Percentiles rank a stretch among this genome's conserved stretches.
Evolutionary conservation across 2,113 vertebrate species (phyloP).

Genomic region (Trachemys scripta): DNA sequence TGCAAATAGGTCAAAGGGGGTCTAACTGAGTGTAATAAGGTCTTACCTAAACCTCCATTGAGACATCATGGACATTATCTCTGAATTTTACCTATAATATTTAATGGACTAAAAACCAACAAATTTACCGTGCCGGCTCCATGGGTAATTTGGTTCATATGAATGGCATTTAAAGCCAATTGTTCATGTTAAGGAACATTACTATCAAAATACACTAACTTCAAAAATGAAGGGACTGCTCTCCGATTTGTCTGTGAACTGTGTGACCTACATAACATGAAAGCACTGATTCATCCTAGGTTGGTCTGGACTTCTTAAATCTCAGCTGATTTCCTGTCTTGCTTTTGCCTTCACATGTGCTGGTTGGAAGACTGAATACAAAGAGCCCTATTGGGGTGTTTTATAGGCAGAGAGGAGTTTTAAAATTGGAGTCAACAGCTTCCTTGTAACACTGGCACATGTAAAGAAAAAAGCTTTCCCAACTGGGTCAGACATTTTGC

Average conservation of each 20-base stretch:
- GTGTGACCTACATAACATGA: neutral
- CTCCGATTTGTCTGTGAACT: neutral
- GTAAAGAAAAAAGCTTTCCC: neutral
- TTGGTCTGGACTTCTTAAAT: neutral
- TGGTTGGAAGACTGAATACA: neutral
- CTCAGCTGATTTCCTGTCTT: neutral
- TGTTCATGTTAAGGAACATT: neutral
- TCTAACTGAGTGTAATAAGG: neutral
- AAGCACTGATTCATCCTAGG: slow-evolving; percentile 14
- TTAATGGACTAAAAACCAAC: neutral
- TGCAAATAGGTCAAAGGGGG: neutral
- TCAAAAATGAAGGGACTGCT: neutral
- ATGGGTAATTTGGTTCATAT: neutral
- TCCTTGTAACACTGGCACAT: neutral
- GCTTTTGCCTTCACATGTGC: neutral
- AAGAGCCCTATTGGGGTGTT: neutral
- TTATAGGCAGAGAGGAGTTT: neutral
- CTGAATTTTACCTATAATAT: neutral
- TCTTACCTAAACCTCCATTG: neutral
- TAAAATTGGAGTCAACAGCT: neutral
- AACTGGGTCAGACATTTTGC: neutral
- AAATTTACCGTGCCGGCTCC: neutral
- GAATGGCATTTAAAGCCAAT: slow-evolving; percentile 5
- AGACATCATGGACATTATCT: neutral
- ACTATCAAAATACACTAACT: neutral